phyloP scores from a whole-genome alignment of 2,113 vertebrate genomes.

The Pteronura brasiliensis region DNA sequence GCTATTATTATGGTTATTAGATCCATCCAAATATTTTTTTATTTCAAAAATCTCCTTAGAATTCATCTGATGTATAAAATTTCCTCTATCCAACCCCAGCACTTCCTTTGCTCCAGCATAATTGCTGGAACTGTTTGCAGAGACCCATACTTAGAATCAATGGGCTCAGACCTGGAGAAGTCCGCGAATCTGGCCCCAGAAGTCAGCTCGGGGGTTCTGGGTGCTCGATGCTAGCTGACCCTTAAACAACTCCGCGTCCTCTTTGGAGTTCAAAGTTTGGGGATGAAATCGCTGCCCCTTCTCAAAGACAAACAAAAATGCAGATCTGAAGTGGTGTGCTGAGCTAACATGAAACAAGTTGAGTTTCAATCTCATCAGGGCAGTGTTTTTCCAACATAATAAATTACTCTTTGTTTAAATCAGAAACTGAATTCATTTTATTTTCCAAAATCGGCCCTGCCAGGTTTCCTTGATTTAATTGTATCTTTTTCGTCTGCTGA shows the following conservation, averaged over 20 bases:
- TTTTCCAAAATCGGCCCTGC: constrained; percentile 74
- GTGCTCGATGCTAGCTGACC: neutral
- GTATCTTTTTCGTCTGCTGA: constrained; percentile 72
- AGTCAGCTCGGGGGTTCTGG: neutral
- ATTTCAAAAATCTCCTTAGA: neutral
- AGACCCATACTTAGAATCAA: neutral
- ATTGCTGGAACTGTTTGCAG: neutral
- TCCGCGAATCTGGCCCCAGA: rapidly evolving
- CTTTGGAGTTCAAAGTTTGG: constrained; percentile 51
- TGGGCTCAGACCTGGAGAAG: neutral
- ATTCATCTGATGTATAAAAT: neutral
- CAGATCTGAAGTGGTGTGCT: neutral
- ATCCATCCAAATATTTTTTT: neutral
- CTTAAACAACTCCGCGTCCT: neutral
- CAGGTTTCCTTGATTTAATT: constrained; percentile 78
- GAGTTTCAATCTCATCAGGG: constrained; percentile 15
- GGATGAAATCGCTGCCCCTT: constrained; percentile 16
- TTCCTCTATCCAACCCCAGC: neutral
- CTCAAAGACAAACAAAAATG: constrained; percentile 59
- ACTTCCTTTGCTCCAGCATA: neutral
- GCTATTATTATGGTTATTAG: neutral
- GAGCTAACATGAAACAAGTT: neutral
- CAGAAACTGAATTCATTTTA: constrained; percentile 66
- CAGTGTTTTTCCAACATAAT: constrained; percentile 72
- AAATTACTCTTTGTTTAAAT: constrained; percentile 73